These are phyloP conservation scores for Oryzaephilus surinamensis DNA, from an alignment of 1,140 invertebrate genomes.

Conservation along the genomic window DNA sequence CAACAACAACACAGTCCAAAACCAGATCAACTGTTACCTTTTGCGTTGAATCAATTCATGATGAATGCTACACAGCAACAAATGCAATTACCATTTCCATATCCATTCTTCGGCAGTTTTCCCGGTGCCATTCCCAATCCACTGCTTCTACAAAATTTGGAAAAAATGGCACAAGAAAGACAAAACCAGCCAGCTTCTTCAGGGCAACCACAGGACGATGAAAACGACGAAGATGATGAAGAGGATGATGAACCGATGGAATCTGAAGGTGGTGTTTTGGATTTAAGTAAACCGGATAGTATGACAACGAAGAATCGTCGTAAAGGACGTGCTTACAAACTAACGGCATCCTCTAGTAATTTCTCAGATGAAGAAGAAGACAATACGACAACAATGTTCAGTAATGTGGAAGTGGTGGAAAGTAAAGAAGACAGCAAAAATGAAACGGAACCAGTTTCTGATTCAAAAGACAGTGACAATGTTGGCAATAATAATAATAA, in stretches of 20 bases:
- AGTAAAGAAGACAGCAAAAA: constrained; percentile 1
- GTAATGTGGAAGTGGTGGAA: constrained; percentile 21
- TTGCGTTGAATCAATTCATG: constrained; percentile 16
- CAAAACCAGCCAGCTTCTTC: too few species aligned
- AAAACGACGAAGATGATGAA: constrained; percentile 28
- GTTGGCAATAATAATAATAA: constrained; percentile 13
- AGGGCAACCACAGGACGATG: constrained; percentile 10
- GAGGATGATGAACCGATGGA: constrained; percentile 28
- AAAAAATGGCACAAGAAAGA: constrained; percentile 25
- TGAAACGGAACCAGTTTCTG: background rate
- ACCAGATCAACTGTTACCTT: constrained; percentile 19
- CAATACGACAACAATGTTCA: constrained; percentile 20
- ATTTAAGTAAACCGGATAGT: constrained; percentile 41
- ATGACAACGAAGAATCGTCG: constrained; percentile 50
- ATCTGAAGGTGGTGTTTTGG: constrained; percentile 39
- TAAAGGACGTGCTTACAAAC: constrained; percentile 68
- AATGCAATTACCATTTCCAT: constrained; percentile 19
- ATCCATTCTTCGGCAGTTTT: constrained; percentile 17
- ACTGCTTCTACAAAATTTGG: constrained; percentile 27
- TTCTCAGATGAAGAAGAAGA: constrained; percentile 39
- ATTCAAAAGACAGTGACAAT: constrained; percentile 1
- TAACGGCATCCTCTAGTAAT: constrained; percentile 41
- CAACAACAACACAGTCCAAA: constrained; percentile 14
- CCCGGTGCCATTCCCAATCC: constrained; percentile 11
- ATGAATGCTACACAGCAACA: too few species aligned